Percentiles rank a stretch among this genome's conserved stretches.
These are phyloP conservation scores for Sebastes aleutianus DNA, from an alignment of 2,797 vertebrate genomes.

Conservation along the genomic window DNA sequence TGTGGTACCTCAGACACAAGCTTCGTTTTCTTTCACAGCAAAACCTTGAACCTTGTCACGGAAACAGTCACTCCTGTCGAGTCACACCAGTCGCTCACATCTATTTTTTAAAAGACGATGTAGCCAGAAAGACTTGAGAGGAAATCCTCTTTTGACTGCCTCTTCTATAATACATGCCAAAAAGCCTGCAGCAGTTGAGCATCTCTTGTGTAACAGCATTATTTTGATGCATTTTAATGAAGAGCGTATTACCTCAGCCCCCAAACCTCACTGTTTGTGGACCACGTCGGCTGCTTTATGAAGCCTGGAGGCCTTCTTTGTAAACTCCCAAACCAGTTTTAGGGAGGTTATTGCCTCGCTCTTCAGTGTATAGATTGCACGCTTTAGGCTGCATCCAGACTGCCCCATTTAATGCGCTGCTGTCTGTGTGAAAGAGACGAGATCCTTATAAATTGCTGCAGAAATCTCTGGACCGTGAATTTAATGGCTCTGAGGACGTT, in stretches of 20 bases:
- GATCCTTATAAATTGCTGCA: neutral
- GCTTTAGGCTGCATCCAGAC: neutral
- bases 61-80: neutral
- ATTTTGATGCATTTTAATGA: conserved; percentile 65
- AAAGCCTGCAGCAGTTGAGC: conserved; percentile 40
- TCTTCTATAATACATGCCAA: conserved; percentile 44
- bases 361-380: neutral
- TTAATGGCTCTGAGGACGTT: neutral
- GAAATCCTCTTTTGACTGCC: conserved; percentile 26
- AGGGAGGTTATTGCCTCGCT: neutral
- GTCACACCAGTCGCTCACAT: neutral
- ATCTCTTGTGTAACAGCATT: conserved; percentile 49
- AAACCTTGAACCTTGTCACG: neutral
- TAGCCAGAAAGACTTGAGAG: neutral
- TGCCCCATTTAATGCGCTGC: neutral
- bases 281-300: conserved; percentile 16
- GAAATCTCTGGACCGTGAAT: neutral
- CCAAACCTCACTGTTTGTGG: conserved; percentile 5
- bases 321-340: conserved; percentile 6
- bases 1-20: neutral
- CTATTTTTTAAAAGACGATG: conserved; percentile 9
- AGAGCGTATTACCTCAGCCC: conserved; percentile 15
- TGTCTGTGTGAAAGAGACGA: neutral
- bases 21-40: neutral
- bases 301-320: conserved; percentile 12